Evolutionary conservation across 1,140 invertebrate genomes (phyloP), one percentile per base, ranked within the genome.

Genomic region (Melitaea cinxia): DNA sequence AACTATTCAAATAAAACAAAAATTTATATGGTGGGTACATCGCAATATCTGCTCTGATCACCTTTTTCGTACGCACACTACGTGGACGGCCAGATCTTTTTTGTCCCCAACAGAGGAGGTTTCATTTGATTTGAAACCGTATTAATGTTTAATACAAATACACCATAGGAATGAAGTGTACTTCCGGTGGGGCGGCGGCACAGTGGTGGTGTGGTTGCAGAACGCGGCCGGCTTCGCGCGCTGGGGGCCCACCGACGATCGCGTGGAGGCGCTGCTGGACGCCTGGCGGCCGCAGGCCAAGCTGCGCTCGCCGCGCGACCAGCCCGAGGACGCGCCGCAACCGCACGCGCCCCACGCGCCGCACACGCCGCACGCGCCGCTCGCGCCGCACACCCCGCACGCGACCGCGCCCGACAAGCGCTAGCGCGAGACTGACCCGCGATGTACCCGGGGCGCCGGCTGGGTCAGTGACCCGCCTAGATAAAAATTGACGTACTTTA

Each of bases 241-340:
- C 35, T 54, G 71, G 65, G 61, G 73, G 52, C 57, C 54, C 5
- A 52, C 53, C 15, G 62, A 67, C 63, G 57, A 63, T 53, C 63
- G 77, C 50, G 91, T 68, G 50, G 59, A 68, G 78, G 42, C 77
- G 82, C 35, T 93, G 94, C 60, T 95, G 86, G 78, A 97, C 95
- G 42, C 96, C 91, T 88, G 96, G 96, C 72, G 96, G 82, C 91
- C 96, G 97, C 1, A 97, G 95, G 87, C 98, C 97, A 42, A 97
- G 85, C 23, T 98, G 89, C 3, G 96, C 94, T n/a, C 30, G 7
- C 24, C 68, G 6, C 77, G 97, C 96, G 0, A 99, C 95, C 68
- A 96, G 92, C 72, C 98, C 96, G 70, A 98, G 95, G 0, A 96
- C 97, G 45, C 97, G 97, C 39, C 96, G 95, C 98, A 97, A 97